phyloP scores from a whole-genome alignment of 2,888 invertebrate species.

The Acanthosoma haemorrhoidale region DNA sequence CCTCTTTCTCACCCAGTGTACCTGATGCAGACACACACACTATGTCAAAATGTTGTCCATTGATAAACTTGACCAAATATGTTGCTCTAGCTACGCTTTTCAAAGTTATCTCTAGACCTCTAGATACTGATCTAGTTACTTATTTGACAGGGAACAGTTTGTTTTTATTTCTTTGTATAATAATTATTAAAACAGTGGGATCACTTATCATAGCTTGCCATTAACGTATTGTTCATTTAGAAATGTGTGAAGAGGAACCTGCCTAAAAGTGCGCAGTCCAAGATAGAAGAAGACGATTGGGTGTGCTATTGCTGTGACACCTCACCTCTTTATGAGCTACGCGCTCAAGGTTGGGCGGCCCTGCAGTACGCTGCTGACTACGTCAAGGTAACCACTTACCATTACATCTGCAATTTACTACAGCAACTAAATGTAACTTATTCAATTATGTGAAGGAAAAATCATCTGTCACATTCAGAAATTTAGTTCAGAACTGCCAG shows the following conservation, averaged over 20 bases:
- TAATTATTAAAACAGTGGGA: not conserved
- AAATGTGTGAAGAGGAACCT: conserved; percentile 37
- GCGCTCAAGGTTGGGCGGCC: conserved; percentile 36
- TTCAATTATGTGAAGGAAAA: too few relatives aligned
- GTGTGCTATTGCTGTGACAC: conserved; percentile 35
- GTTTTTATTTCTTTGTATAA: too few relatives aligned
- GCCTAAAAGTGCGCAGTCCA: conserved; percentile 29
- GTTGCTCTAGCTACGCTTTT: too few relatives aligned
- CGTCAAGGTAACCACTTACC: not conserved
- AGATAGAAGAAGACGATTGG: conserved; percentile 37
- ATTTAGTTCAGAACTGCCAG: too few relatives aligned
- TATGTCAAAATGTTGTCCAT: too few relatives aligned
- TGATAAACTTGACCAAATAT: too few relatives aligned
- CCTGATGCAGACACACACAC: too few relatives aligned
- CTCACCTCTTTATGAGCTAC: conserved; percentile 33
- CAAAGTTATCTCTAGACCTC: not conserved
- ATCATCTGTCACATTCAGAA: too few relatives aligned
- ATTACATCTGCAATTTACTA: too few relatives aligned
- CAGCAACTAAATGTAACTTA: too few relatives aligned
- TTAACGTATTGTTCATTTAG: not conserved
- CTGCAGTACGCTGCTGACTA: conserved; percentile 24
- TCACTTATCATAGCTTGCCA: not conserved
- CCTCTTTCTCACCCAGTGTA: too few relatives aligned
- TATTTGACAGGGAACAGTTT: not conserved
- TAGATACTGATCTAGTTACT: not conserved